phyloP scores from a whole-genome alignment of 2,797 vertebrate species.

The Tarsius wallacei region DNA sequence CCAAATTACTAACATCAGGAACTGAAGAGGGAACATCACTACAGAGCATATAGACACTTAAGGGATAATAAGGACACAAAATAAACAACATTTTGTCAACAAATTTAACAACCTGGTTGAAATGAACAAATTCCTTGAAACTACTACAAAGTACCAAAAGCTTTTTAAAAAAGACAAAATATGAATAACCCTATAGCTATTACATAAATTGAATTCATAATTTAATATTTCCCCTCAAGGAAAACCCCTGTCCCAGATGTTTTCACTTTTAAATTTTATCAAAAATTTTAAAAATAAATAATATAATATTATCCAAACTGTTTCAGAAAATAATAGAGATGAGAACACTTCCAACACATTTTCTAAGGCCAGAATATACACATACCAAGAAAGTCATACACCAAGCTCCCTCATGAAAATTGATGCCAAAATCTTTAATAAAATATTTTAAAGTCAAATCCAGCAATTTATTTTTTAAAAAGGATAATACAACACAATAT shows the following conservation, averaged over 20 bases:
- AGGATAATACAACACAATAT: not conserved
- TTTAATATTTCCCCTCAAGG: conserved; percentile 37
- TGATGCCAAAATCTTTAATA: conserved; percentile 16
- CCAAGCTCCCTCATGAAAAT: conserved; percentile 15
- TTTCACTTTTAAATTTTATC: not conserved
- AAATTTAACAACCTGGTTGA: not conserved
- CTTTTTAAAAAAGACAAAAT: not conserved
- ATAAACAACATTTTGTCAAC: not conserved
- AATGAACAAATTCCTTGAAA: conserved; percentile 36
- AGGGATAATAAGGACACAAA: conserved; percentile 20
- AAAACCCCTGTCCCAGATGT: not conserved
- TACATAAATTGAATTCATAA: conserved; percentile 24
- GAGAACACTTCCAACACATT: not conserved
- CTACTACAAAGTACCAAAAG: not conserved
- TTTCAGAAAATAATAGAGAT: conserved; percentile 30
- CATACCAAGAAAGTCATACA: not conserved
- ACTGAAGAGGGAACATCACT: not conserved
- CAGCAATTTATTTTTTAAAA: not conserved
- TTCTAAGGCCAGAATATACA: not conserved
- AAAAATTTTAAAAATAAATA: conserved; percentile 6
- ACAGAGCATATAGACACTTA: not conserved
- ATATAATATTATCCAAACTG: not conserved
- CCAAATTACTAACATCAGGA: not conserved
- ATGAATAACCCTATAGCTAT: not conserved
- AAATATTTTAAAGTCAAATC: conserved; percentile 53